phyloP scores from a whole-genome alignment of 2,113 vertebrate genomes.

The Panthera leo region DNA sequence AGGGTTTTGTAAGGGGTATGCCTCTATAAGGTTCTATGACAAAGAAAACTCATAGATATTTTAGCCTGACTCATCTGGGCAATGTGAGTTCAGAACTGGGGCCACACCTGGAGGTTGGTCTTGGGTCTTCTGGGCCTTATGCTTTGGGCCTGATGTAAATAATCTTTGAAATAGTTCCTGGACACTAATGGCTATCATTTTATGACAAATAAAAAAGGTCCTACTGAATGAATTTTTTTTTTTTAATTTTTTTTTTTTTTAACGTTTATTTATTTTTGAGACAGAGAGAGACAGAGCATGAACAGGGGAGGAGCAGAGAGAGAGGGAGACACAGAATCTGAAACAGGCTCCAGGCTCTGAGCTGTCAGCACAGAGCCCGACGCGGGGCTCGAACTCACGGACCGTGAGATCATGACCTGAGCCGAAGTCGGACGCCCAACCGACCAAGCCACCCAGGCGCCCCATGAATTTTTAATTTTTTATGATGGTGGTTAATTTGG shows the following conservation, averaged over 20 bases:
- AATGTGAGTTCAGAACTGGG: neutral
- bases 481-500: neutral
- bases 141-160: neutral
- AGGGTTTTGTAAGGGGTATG: neutral
- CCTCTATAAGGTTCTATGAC: neutral
- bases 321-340: no score
- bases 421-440: no score
- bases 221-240: neutral
- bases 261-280: no score
- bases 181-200: neutral
- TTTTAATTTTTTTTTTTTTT: conserved; percentile 9
- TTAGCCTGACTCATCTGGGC: neutral
- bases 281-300: no score
- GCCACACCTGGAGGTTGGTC: neutral
- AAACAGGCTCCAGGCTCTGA: no score
- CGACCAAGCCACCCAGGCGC: no score
- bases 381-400: no score
- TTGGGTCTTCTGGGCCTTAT: neutral
- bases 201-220: neutral
- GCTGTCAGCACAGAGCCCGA: no score
- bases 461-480: neutral
- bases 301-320: no score
- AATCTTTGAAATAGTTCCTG: neutral
- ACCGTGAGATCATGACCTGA: no score
- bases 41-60: neutral